Conservation (phyloP, 30 jellyfish, hydroid and myxozoan species). For the Chironex yamaguchii region DNA sequence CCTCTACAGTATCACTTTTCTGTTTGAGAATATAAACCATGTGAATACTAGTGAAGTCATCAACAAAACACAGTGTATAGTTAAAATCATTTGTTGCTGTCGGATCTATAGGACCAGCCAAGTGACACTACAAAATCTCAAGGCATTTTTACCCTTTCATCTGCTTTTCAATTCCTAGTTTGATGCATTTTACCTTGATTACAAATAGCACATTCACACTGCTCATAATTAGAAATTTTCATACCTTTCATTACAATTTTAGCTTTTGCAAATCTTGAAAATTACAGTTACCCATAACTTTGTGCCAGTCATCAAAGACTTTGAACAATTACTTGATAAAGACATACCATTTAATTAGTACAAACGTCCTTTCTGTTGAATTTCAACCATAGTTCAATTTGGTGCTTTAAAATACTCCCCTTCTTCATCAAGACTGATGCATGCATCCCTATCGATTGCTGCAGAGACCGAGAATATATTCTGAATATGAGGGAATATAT, state of each 20-base stretch:
- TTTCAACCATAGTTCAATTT: constrained; percentile 24
- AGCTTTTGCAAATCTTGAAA: no score
- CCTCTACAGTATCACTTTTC: constrained; percentile 24
- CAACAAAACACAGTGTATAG: neutral
- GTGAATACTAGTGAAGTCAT: neutral
- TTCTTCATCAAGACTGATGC: neutral
- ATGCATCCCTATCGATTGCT: constrained; percentile 2
- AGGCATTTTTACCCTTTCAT: constrained; percentile 24
- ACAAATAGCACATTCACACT: neutral
- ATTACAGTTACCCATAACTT: no score
- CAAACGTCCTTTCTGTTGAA: constrained; percentile 18
- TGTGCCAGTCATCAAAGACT: no score
- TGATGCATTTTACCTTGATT: neutral
- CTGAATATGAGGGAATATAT: neutral
- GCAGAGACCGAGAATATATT: constrained; percentile 12
- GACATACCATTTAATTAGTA: neutral
- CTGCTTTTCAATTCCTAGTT: constrained; percentile 14
- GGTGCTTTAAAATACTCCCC: neutral
- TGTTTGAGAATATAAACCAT: neutral
- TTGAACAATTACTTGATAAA: neutral
- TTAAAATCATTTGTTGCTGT: constrained; percentile 11
- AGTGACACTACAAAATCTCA: constrained; percentile 16
- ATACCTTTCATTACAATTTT: no score
- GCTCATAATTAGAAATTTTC: no score
- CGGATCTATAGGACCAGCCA: constrained; percentile 58